Percentiles rank a stretch among this genome's conserved stretches.
Conservation (phyloP, 1,140 invertebrate genomes). For the Listronotus bonariensis region DNA sequence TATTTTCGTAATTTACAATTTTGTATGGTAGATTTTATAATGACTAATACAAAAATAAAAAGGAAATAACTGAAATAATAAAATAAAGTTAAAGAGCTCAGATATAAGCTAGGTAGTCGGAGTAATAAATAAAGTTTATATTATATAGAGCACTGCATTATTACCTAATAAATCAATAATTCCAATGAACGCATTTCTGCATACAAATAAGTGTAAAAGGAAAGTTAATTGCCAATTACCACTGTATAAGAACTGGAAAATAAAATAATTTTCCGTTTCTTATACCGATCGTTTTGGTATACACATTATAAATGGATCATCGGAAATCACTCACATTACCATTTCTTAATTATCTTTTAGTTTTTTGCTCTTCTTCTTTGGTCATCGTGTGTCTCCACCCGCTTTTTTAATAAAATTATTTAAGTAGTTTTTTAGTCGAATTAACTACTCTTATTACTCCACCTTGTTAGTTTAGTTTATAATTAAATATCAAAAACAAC, state of each 20-base stretch:
- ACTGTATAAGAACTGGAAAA: slow-evolving; percentile 39
- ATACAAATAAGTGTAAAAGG: slow-evolving; percentile 42
- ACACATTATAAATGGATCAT: slow-evolving; percentile 29
- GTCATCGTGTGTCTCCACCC: slow-evolving; percentile 6
- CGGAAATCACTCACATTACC: slow-evolving; percentile 34
- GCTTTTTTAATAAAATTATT: not conserved
- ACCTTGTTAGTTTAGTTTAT: no score
- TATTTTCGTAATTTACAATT: slow-evolving; percentile 4
- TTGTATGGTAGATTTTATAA: slow-evolving; percentile 16
- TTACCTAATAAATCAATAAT: slow-evolving; percentile 43
- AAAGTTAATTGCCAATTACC: slow-evolving; percentile 41
- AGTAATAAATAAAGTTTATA: slow-evolving; percentile 37
- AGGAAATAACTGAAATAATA: slow-evolving; percentile 25
- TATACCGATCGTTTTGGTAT: slow-evolving; percentile 25
- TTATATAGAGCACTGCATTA: slow-evolving; percentile 34
- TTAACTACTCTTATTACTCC: no score
- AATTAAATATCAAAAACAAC: no score
- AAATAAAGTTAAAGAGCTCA: slow-evolving; percentile 11
- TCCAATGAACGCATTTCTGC: slow-evolving; percentile 38
- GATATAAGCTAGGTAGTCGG: slow-evolving; percentile 26
- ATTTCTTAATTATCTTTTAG: slow-evolving; percentile 34
- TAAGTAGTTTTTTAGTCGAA: no score
- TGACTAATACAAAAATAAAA: slow-evolving; percentile 19
- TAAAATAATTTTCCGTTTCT: slow-evolving; percentile 37
- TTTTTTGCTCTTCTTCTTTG: slow-evolving; percentile 18